Conservation (phyloP, 2,113 vertebrate genomes). For the Ivindomyrus marchei region DNA sequence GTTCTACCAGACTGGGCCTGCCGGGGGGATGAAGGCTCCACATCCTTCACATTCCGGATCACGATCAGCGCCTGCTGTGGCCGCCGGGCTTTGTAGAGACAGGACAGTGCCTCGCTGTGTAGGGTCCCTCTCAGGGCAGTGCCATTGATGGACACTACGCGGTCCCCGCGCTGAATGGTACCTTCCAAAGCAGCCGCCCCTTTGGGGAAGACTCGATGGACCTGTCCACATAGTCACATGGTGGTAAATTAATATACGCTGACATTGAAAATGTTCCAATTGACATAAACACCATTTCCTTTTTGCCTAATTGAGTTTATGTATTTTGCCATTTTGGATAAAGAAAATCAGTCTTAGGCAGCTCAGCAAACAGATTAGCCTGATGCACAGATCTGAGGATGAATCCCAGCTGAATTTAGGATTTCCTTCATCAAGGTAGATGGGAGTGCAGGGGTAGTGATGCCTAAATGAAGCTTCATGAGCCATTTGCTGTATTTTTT, state of each 20-base stretch:
- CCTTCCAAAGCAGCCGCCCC: conserved; percentile 78
- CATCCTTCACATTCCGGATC: conserved; percentile 61
- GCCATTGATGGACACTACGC: conserved; percentile 80
- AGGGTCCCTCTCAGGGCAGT: conserved; percentile 62
- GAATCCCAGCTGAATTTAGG: neutral
- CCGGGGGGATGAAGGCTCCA: conserved; percentile 38
- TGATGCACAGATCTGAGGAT: neutral
- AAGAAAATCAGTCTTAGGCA: neutral
- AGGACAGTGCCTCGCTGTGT: conserved; percentile 73
- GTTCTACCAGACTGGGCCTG: conserved; percentile 45
- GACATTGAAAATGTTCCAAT: neutral
- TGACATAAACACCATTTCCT: neutral
- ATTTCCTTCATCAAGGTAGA: neutral
- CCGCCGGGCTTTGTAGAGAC: conserved; percentile 75
- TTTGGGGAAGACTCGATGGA: conserved; percentile 85
- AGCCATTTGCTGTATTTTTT: neutral
- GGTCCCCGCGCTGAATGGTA: conserved; percentile 74
- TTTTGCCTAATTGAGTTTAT: neutral
- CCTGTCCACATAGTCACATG: conserved; percentile 50
- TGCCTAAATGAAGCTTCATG: neutral
- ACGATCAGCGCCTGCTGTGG: conserved; percentile 67
- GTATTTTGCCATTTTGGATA: neutral
- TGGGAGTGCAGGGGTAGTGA: neutral
- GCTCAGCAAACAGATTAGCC: neutral
- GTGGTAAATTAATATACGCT: neutral